phyloP scores from a whole-genome alignment of 1,140 invertebrate genomes.

The Lamellibrachia luymesi region DNA sequence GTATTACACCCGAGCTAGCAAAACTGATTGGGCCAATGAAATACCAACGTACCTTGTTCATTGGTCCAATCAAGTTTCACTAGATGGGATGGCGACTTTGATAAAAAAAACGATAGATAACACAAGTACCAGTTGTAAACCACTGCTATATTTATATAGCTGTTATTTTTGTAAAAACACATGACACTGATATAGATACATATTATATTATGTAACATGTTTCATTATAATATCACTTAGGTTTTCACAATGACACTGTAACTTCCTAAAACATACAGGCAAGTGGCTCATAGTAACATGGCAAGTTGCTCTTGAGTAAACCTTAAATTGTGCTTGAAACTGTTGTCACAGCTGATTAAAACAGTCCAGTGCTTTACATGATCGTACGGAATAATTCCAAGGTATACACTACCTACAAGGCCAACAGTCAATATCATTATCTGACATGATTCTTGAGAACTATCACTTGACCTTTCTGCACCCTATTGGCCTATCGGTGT shows the following conservation, averaged over 20 bases:
- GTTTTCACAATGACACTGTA: background rate
- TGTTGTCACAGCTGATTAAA: background rate
- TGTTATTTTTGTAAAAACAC: no score
- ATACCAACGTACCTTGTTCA: no score
- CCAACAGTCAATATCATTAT: background rate
- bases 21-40: no score
- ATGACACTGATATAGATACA: no score
- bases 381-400: background rate
- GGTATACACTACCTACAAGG: background rate
- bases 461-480: background rate
- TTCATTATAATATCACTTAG: background rate
- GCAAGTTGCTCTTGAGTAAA: background rate
- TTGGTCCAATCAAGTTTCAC: no score
- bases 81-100: no score
- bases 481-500: background rate
- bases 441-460: no score
- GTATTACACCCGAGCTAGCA: no score
- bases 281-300: background rate
- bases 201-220: background rate
- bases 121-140: no score
- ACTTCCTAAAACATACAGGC: background rate
- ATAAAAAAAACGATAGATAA: no score
- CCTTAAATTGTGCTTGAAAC: background rate
- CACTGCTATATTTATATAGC: no score
- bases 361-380: background rate